phyloP scores from a whole-genome alignment of 92 coral and sea anemone genomes.

The Nematostella vectensis region DNA sequence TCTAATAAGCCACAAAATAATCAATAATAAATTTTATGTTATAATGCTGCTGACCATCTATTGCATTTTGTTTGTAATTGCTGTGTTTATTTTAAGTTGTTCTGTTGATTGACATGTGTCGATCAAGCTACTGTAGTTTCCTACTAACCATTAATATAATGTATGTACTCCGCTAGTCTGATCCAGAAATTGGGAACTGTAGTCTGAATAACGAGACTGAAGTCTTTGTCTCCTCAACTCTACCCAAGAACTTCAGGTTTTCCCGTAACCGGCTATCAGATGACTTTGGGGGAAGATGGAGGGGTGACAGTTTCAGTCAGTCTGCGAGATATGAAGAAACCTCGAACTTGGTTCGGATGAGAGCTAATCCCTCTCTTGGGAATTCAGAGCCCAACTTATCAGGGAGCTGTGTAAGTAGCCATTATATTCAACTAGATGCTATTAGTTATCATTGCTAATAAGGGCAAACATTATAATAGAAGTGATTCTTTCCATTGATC shows the following conservation, averaged over 20 bases:
- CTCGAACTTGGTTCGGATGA: slow-evolving; percentile 86
- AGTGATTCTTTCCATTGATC: too few relatives aligned
- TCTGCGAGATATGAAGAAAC: slow-evolving; percentile 69
- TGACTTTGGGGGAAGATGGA: slow-evolving; percentile 56
- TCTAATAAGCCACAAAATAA: too few relatives aligned
- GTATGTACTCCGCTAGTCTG: slow-evolving; percentile 22
- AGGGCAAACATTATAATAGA: too few relatives aligned
- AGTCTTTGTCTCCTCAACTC: slow-evolving; percentile 80
- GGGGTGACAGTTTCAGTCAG: slow-evolving; percentile 69
- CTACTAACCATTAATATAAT: slow-evolving; percentile 11
- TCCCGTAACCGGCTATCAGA: slow-evolving; percentile 64
- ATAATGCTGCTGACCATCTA: too few relatives aligned
- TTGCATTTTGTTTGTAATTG: too few relatives aligned
- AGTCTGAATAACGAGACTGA: slow-evolving; percentile 73
- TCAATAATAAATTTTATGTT: too few relatives aligned
- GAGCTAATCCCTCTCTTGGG: slow-evolving; percentile 81
- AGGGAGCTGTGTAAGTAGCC: slow-evolving; percentile 87
- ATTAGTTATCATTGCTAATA: too few relatives aligned
- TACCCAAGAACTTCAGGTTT: slow-evolving; percentile 83
- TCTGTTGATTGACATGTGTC: background rate
- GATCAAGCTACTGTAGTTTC: background rate
- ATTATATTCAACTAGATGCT: too few relatives aligned
- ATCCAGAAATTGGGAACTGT: slow-evolving; percentile 70
- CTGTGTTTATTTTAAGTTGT: too few relatives aligned
- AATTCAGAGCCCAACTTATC: slow-evolving; percentile 92